Evolutionary conservation across 2,888 invertebrate species (phyloP), one percentile per base, ranked within the genome.

Genomic region (Masnerella sp.): DNA sequence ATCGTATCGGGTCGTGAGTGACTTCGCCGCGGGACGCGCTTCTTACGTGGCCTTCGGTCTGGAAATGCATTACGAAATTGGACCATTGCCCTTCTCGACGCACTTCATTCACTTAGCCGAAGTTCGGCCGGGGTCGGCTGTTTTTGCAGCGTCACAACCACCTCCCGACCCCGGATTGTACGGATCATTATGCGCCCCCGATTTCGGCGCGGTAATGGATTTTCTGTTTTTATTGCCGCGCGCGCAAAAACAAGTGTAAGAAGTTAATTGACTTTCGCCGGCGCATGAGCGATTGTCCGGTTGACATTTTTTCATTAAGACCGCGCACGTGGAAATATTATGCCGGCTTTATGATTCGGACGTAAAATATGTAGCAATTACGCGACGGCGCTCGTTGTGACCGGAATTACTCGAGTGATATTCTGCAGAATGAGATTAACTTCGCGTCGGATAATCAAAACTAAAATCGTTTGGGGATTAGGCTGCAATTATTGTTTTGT

Each of bases 71-170:
- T 74, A 74, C 56, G 65, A 70, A 70, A 74, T 74, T 74, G 65
- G 65, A 69, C 69, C 65, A 69, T 58, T 52, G 47, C 38, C 36
- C 47, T 47, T 59, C 51, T 34, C 47, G 58, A 51, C 42, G 75
- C 73, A 40, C 70, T 72, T 75, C 59, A 77, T 77, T 76, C 75
- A 77, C 77, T 76, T 76, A 75, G 40, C 1, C 51, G 15, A 36
- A 71, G 51, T 64, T 61, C 69, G 32, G 38, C 22, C 34, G 18
- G 62, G 34, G 49, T 62, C 43, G 18, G 15, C 15, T 12, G 20
- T 51, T 69, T 69, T 69, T 69, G 42, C 30, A 15, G 9, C 17
- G 14, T 11, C 7, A 5, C 9, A 18, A 56, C 18, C 43, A 20
- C 30, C 14, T 20, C 18, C 1, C 17, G 12, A n/a, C n/a, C n/a